These are phyloP conservation scores for Euwallacea fornicatus DNA, from an alignment of 1,140 invertebrate genomes.

Conservation along the genomic window DNA sequence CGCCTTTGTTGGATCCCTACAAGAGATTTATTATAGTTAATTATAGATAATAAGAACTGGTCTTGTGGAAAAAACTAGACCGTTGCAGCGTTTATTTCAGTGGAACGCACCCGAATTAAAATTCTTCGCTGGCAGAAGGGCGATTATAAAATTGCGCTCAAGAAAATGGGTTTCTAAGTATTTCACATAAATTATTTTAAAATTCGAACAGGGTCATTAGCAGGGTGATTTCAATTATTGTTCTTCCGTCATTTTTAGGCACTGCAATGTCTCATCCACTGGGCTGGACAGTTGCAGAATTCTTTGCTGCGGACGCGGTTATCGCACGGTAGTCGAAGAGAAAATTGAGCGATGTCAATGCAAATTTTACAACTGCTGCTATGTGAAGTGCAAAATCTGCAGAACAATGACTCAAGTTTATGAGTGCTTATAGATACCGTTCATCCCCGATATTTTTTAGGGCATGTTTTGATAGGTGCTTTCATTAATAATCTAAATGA, in stretches of 20 bases:
- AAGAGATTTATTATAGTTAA: constrained; percentile 31
- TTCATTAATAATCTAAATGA: no score
- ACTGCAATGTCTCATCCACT: constrained; percentile 68
- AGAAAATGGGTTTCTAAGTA: background rate
- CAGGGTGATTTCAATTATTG: background rate
- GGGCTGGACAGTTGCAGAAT: constrained; percentile 79
- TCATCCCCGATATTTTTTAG: background rate
- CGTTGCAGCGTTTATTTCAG: constrained; percentile 8
- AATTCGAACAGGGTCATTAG: background rate
- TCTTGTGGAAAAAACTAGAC: constrained; percentile 21
- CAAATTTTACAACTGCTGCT: constrained; percentile 90
- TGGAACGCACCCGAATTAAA: constrained; percentile 25
- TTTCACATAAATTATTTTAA: no score
- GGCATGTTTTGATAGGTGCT: no score
- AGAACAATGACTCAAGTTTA: constrained; percentile 66
- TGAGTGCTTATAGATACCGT: constrained; percentile 57
- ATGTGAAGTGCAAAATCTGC: constrained; percentile 85
- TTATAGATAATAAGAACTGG: constrained; percentile 32
- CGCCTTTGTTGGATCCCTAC: constrained; percentile 6
- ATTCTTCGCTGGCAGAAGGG: constrained; percentile 7
- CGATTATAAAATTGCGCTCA: constrained; percentile 6
- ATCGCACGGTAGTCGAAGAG: constrained; percentile 69
- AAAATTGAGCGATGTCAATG: constrained; percentile 80
- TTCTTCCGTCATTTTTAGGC: constrained; percentile 54
- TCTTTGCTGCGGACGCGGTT: constrained; percentile 85